These are phyloP conservation scores for Mesocricetus auratus DNA, from an alignment of 2,113 vertebrate species.

Conservation along the genomic window DNA sequence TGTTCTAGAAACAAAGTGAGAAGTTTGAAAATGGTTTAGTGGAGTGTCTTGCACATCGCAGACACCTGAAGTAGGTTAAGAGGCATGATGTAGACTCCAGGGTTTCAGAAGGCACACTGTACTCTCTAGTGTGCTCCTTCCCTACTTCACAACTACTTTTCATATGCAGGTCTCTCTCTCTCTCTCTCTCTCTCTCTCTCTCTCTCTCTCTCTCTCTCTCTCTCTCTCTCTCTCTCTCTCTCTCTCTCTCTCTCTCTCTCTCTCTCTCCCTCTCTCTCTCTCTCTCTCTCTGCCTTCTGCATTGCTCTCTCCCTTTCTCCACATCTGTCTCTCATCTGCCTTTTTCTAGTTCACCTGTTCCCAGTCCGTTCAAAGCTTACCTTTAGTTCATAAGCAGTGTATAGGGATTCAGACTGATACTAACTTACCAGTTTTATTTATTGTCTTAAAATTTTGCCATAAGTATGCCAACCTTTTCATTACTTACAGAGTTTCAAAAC, in stretches of 20 bases:
- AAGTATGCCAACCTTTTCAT: slow-evolving; percentile 5
- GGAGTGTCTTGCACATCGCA: not conserved
- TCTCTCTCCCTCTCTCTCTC: not conserved
- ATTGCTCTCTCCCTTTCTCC: not conserved
- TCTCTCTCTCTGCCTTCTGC: not conserved
- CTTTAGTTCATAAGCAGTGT: not conserved
- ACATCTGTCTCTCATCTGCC: not conserved
- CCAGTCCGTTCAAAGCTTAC: not conserved
- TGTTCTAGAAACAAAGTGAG: not conserved
- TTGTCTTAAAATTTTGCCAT: slow-evolving; percentile 47
- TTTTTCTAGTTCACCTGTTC: not conserved
- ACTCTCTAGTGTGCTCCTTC: not conserved
- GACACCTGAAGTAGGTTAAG: not conserved
- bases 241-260: not conserved
- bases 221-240: not conserved
- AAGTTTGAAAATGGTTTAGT: not conserved
- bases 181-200: not conserved
- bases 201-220: not conserved
- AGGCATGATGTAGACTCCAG: not conserved
- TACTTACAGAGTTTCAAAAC: slow-evolving; percentile 11
- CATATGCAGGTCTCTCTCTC: not conserved
- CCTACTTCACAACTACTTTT: not conserved
- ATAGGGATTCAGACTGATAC: slow-evolving; percentile 27
- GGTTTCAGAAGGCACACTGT: not conserved
- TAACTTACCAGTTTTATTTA: not conserved